Evolutionary conservation across 1,140 invertebrate genomes (phyloP), one percentile per base, ranked within the genome.

Genomic region (Drosophila sproati): DNA sequence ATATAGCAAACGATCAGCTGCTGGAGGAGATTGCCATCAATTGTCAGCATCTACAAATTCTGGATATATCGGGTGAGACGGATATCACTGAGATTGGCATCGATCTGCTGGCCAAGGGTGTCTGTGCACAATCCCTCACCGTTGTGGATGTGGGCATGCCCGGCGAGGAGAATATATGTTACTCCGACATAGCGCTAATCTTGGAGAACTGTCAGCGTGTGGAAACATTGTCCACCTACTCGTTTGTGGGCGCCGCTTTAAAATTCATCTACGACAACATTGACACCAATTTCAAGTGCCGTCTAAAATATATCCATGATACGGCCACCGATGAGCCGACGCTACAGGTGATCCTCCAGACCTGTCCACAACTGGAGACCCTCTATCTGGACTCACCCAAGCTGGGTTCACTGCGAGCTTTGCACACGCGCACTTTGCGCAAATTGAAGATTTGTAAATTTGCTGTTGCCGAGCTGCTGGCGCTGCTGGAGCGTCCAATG

Each of bases 1-100:
- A 95, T 62, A 95, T 95, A 73, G 95, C 95, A 7, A 95, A 95
- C 72, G 95, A 96, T 88, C 93, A 94, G 88, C 93, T 96, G 20
- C 93, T 96, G 54, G 94, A 95, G 79, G 93, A 93, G 57, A 94
- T 95, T 20, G 93, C 93, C 10, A 93, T 94, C 73, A 92, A 94
- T 55, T 94, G 94, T 55, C 93, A 93, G 51, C 93, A 94, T 32
- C 85, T 96, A 52, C 94, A 94, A 70, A 92, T 95, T 5, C 79
- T 95, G 3, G 95, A 95, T 70, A 94, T 95, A 35, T 95, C 94
- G 1, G 95, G 95, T 3, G 95, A 95, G 80, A 94, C 94, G 3
- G 94, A 95, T 79, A 94, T 95, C 35, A 94, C 94, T 2, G 94
- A 94, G 79, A 94, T 94, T 35, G 94, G 94, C 47, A 94, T 95